Conservation (phyloP, 2,888 invertebrate species). For the Harpalus rufipes region DNA sequence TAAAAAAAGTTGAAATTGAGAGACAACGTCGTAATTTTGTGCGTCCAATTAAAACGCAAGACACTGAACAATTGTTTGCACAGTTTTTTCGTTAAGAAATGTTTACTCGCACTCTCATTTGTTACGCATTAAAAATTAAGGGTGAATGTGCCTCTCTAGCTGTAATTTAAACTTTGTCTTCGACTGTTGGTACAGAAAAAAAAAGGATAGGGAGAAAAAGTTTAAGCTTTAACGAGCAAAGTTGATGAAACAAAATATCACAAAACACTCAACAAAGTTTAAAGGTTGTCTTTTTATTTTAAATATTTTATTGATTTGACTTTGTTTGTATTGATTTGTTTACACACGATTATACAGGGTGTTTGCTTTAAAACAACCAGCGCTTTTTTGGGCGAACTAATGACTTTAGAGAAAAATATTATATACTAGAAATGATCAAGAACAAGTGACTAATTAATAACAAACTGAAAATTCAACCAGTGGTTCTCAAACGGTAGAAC, state of each 20-base stretch:
- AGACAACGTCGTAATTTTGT: constrained; percentile 23
- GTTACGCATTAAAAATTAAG: constrained; percentile 40
- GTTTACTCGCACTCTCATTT: constrained; percentile 31
- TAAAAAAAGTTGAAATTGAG: constrained; percentile 4
- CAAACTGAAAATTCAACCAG: too few species aligned
- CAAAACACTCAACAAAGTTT: background rate
- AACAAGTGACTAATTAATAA: too few species aligned
- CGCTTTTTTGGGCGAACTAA: too few species aligned
- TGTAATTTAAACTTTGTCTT: constrained; percentile 16
- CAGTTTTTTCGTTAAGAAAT: constrained; percentile 35
- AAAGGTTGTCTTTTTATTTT: too few species aligned
- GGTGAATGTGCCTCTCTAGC: constrained; percentile 4
- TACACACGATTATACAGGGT: too few species aligned
- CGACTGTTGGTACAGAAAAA: constrained; percentile 1
- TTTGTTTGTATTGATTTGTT: too few species aligned
- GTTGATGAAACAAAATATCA: background rate
- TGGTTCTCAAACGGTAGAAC: too few species aligned
- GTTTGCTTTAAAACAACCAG: too few species aligned
- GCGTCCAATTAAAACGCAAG: constrained; percentile 43
- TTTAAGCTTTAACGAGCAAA: constrained; percentile 3
- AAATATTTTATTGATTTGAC: too few species aligned
- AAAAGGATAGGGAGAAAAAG: background rate
- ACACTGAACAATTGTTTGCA: constrained; percentile 36
- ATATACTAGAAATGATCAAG: too few species aligned
- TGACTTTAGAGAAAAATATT: too few species aligned